Evolutionary conservation across 2,113 vertebrate genomes (phyloP), one percentile per base, ranked within the genome.

Genomic region (Archocentrus centrarchus): DNA sequence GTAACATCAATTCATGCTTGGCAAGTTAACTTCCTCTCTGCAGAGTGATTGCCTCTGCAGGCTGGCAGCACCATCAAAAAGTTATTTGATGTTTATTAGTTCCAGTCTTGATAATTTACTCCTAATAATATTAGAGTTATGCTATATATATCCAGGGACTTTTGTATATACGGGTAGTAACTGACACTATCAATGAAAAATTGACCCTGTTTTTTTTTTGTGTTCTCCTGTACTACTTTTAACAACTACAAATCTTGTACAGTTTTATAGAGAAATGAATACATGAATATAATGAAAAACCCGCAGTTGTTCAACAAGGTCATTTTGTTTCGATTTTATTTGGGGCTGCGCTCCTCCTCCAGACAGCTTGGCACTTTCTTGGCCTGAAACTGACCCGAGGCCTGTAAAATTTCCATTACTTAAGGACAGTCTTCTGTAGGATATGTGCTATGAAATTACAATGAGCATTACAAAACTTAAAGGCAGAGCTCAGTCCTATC

Each of bases 1-100:
- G 27, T 80, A 82, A 88, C 86, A 86, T 82, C 32, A 59, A 35
- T 2, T 62, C 17, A 77, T 50, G 62, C 80, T 85, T 64, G 81
- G 90, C 62, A 80, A 10, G 64, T 8, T 66, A 77, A 50, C 58
- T 53, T 76, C 18, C 32, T 44, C n/a, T 37, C 47, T 3, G 6
- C 27, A 57, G 15, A 70, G 27, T 27, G 58, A 80, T 80, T 53
- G 63, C 22, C 39, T 58, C 14, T 59, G 58, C 53, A 30, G 11
- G 15, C 35, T 78, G 85, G 3, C 15, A 59, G n/a, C 77, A 47
- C 20, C 27, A 22, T 59, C 11, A 30, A 27, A 59, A 27, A 24
- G 6, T 27, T 14, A 17, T 13, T 1, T 27, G 14, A 30, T 35
- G 18, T 18, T 61, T 35, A 20, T 35, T 61, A 30, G 10, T 32